Percentiles rank a stretch among this genome's conserved stretches.
These are phyloP conservation scores for Stylophora pistillata DNA, from an alignment of 64 coral and sea anemone genomes.

Conservation along the genomic window DNA sequence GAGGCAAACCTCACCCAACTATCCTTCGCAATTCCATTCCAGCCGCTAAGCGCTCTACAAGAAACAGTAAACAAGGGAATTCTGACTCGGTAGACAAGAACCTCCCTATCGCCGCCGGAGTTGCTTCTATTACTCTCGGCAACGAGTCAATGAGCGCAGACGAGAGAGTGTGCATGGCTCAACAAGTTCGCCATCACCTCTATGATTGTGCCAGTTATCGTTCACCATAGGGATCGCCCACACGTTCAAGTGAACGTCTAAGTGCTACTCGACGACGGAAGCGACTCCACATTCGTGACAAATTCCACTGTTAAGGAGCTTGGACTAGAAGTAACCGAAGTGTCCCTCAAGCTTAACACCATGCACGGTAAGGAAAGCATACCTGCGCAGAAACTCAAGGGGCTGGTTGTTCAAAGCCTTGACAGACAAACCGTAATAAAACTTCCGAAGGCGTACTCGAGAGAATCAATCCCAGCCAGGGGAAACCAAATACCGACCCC, in stretches of 20 bases:
- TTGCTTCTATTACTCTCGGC: no score
- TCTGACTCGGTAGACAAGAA: not conserved
- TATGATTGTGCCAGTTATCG: not conserved
- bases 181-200: not conserved
- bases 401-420: not conserved
- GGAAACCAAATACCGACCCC: slow-evolving; percentile 24
- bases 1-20: not conserved
- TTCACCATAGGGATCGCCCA: not conserved
- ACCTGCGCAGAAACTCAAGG: not conserved
- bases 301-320: not conserved
- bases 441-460: slow-evolving; percentile 23
- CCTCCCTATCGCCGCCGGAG: not conserved
- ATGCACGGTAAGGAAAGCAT: slow-evolving; percentile 23
- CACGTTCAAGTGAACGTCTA: not conserved
- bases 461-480: not conserved
- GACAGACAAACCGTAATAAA: not conserved
- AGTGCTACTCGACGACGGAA: not conserved
- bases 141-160: not conserved
- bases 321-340: not conserved
- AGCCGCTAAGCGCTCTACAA: no score
- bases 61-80: not conserved
- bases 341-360: slow-evolving; percentile 24
- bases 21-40: not conserved
- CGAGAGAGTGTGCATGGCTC: not conserved
- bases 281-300: not conserved